Base-by-base conservation (phyloP, 2,113 vertebrate species). In the Gorsachius goisagi region DNA sequence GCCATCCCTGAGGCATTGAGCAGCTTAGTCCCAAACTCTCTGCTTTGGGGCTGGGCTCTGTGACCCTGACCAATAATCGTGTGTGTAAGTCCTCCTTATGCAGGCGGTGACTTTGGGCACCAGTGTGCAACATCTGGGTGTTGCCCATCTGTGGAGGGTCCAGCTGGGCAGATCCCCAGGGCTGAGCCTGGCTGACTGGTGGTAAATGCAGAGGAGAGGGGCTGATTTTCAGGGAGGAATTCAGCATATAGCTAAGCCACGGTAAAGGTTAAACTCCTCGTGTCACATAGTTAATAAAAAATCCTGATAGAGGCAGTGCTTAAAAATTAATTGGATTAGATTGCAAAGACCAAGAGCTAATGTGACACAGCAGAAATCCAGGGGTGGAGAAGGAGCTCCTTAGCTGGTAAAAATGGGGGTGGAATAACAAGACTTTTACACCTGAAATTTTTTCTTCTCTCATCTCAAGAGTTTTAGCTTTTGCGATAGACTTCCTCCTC, bases 81-180 rank as follows among this genome's bases (percentile, higher is more conserved):
- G 4, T 6, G 4, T n/a, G 27, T 49, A 55, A n/a, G 11, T 30
- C 9, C 19, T 47, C 11, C 55, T 79, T 9, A 4, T 4, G 7
- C 17, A 22, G 1, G 6, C 1, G 1, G 3, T 79, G 47, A 24
- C 37, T 45, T 74, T 19, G 28, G 26, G 33, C 44, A 27, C 63
- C 37, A 11, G 28, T 0, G 2, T 24, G 50, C 7, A 41, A 52
- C 33, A 8, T 44, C 41, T 44, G 41, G 41, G 41, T 1, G 0
- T 39, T 50, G 49, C 18, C 12, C 24, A 24, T 27, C 53, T 44
- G 73, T 24, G 21, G 35, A 56, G 32, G n/a, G 27, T 67, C 30
- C 1, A 1, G 15, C 27, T 44, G 37, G 37, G 30, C 33, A 33
- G 41, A 30, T 45, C 49, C 20, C 62, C n/a, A 30, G 12, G 22